Evolutionary conservation across 2,888 invertebrate species (phyloP).

Genomic region (Hemaris fuciformis): DNA sequence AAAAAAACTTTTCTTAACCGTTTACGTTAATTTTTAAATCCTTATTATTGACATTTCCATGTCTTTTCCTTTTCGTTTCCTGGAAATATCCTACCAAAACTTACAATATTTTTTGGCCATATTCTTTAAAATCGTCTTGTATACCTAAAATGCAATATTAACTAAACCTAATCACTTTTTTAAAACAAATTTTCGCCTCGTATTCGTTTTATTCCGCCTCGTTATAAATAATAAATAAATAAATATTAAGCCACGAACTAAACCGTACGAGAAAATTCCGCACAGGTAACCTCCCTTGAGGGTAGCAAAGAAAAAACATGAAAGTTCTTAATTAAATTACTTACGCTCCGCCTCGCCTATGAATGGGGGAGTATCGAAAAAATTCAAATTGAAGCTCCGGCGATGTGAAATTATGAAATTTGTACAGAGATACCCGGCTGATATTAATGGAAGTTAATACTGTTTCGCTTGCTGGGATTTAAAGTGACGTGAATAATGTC

Average conservation of each 20-base stretch:
- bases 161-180: neutral
- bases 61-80: no score
- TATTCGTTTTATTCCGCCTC: neutral
- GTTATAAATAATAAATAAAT: neutral
- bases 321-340: constrained; percentile 61
- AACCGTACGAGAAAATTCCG: neutral
- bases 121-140: no score
- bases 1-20: no score
- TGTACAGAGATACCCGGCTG: neutral
- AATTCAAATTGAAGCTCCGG: constrained; percentile 32
- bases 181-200: neutral
- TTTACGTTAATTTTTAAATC: no score
- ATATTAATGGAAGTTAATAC: neutral
- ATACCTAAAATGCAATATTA: no score
- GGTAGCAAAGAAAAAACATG: constrained; percentile 36
- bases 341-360: constrained; percentile 5
- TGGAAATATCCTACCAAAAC: no score
- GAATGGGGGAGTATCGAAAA: constrained; percentile 29
- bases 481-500: neutral
- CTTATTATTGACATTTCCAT: no score
- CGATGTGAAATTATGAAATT: constrained; percentile 15
- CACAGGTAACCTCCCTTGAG: neutral
- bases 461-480: neutral
- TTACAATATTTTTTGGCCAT: no score
- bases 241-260: neutral